Evolutionary conservation across 2,888 invertebrate genomes (phyloP), one percentile per base, ranked within the genome.

Genomic region (Latrodectus hesperus): DNA sequence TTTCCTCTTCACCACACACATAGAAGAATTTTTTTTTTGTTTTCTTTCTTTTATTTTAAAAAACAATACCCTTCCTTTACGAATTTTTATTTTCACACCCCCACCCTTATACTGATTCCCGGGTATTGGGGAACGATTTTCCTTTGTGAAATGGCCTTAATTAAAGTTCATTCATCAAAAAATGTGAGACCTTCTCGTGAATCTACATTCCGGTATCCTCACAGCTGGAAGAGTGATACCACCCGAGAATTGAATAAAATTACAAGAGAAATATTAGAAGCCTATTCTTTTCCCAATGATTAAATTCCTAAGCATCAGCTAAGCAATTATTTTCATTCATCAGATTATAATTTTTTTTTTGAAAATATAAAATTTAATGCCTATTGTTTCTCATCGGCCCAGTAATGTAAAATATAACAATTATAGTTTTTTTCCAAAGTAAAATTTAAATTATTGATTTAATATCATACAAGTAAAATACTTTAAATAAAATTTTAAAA

Each of bases 41-140:
- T 67, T 52, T n/a, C n/a, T n/a, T 16, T 16, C 68, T 11, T 38
- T 38, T 70, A 68, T 22, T 14, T 9, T 67, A 85, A 74, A 38
- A 75, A 79, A 85, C 75, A 68, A 80, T 74, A 51, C 55, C 70
- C 49, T 17, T 52, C 16, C 65, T 79, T 71, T 79, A 26, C 68
- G 68, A 26, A 49, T 14, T 72, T n/a, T 16, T 16, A 6, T 72
- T 74, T 73, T 55, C 53, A 52, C 17, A 11, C 11, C 55, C 70
- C 17, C 75, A 72, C 11, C n/a, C 17, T 14, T 64, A 38, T 5
- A 38, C 16, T 53, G 38, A 76, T 70, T 65, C 78, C 72, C 75
- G n/a, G 72, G 76, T 86, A 86, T 86, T 81, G 86, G 76, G 76
- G 76, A 81, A 77, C 67, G 65, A 81, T 86, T 86, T 81, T 81